A percentile compares a stretch with the other conserved stretches of the same genome.
phyloP scores from a whole-genome alignment of 2,113 vertebrate genomes.

The Percina caprodes region DNA sequence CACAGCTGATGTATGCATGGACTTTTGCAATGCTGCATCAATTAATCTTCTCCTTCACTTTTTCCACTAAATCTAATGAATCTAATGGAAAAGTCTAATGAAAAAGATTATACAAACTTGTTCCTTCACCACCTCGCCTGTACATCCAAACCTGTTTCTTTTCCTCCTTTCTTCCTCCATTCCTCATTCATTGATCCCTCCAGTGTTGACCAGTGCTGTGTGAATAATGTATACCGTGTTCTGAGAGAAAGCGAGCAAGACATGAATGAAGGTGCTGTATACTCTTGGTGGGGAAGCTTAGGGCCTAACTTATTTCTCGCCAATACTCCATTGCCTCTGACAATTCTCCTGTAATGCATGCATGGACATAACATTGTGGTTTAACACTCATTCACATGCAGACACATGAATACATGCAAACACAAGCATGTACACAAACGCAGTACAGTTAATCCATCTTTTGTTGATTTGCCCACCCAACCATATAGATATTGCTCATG shows the following conservation, averaged over 20 bases:
- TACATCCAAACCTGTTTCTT: constrained; percentile 34
- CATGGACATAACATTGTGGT: not conserved
- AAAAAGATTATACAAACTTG: constrained; percentile 44
- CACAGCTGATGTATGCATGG: constrained; percentile 33
- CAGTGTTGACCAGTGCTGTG: constrained; percentile 55
- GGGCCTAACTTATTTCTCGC: constrained; percentile 48
- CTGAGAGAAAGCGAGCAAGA: constrained; percentile 30
- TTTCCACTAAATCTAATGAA: constrained; percentile 54
- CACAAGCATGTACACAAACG: constrained; percentile 38
- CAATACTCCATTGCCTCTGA: constrained; percentile 36
- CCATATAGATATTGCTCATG: constrained; percentile 66
- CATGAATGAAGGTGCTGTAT: constrained; percentile 35
- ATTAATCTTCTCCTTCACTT: constrained; percentile 39
- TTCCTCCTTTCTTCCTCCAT: constrained; percentile 37
- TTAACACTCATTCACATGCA: constrained; percentile 14
- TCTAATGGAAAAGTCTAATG: constrained; percentile 54
- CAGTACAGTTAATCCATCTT: constrained; percentile 41
- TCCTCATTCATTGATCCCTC: constrained; percentile 62
- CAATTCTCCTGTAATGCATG: constrained; percentile 24
- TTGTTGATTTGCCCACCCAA: constrained; percentile 55
- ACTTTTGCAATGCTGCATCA: constrained; percentile 36
- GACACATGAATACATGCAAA: constrained; percentile 20
- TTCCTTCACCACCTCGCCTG: constrained; percentile 29
- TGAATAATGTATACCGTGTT: constrained; percentile 69
- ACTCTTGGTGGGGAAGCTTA: constrained; percentile 30